Evolutionary conservation across 2,888 invertebrate species (phyloP).

Genomic region (Dasypogon diadema): DNA sequence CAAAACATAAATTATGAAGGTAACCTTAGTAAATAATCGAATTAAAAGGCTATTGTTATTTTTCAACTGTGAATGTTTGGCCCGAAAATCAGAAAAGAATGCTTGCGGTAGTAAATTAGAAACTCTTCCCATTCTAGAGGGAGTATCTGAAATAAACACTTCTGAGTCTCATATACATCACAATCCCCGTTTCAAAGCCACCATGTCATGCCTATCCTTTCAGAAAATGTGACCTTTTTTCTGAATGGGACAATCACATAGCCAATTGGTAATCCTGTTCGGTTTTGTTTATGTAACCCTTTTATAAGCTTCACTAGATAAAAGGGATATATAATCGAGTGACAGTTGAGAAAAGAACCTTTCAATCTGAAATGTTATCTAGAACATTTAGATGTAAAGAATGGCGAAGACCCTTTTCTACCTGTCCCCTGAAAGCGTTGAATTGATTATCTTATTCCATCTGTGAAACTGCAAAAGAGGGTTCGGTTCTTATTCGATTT

Average conservation of each 20-base stretch:
- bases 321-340: constrained; percentile 35
- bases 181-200: not conserved
- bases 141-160: too few species aligned
- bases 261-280: constrained; percentile 43
- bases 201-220: not conserved
- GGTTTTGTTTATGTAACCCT: constrained; percentile 47
- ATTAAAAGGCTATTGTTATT: too few species aligned
- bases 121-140: too few species aligned
- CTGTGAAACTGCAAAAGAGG: constrained; percentile 1
- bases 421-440: constrained; percentile 7
- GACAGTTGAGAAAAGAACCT: constrained; percentile 39
- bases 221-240: not conserved
- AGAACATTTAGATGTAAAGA: constrained; percentile 19
- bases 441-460: constrained; percentile 17
- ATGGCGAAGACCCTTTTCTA: constrained; percentile 8
- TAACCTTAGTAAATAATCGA: too few species aligned
- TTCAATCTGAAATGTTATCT: constrained; percentile 38
- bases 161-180: constrained; percentile 8
- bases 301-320: constrained; percentile 39
- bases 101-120: too few species aligned
- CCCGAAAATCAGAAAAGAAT: too few species aligned
- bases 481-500: not conserved
- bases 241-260: constrained; percentile 16
- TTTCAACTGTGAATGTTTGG: too few species aligned
- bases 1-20: too few species aligned